Evolutionary conservation across 2,797 vertebrate genomes (phyloP).

Genomic region (Moxostoma hubbsi): DNA sequence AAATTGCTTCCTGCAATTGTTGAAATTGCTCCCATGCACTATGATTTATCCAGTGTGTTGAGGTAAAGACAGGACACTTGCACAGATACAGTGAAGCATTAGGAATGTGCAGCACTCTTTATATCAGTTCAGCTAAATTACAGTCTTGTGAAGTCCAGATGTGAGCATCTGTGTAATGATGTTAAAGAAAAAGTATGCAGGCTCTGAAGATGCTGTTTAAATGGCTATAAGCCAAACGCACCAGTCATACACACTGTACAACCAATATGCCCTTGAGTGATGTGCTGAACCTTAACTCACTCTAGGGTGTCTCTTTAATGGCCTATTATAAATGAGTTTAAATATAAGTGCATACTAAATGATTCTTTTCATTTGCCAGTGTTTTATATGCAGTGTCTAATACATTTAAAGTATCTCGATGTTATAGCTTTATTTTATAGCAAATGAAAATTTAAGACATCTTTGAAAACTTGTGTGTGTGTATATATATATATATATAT

Average conservation of each 20-base stretch:
- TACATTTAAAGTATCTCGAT: background rate
- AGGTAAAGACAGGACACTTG: background rate
- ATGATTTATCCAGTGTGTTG: background rate
- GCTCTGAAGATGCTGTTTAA: constrained; percentile 17
- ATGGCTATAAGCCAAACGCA: background rate
- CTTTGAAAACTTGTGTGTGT: too few relatives aligned
- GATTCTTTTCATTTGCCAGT: background rate
- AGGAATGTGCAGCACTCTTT: too few relatives aligned
- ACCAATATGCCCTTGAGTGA: constrained; percentile 15
- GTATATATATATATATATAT: too few relatives aligned
- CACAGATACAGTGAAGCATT: constrained; percentile 4
- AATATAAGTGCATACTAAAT: background rate
- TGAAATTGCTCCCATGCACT: constrained; percentile 70
- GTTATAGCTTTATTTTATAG: background rate
- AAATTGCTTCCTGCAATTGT: constrained; percentile 79
- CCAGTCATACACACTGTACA: constrained; percentile 5
- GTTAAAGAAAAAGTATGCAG: constrained; percentile 20
- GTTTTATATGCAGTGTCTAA: background rate
- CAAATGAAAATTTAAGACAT: too few relatives aligned
- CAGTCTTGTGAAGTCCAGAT: too few relatives aligned
- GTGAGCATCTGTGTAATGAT: background rate
- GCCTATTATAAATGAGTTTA: too few relatives aligned
- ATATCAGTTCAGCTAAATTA: too few relatives aligned
- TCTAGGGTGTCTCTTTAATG: background rate
- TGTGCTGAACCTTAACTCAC: background rate